A percentile compares a stretch with the other conserved stretches of the same genome.
Evolutionary conservation across 2,113 vertebrate genomes (phyloP).

Genomic region (Megaptera novaeangliae): DNA sequence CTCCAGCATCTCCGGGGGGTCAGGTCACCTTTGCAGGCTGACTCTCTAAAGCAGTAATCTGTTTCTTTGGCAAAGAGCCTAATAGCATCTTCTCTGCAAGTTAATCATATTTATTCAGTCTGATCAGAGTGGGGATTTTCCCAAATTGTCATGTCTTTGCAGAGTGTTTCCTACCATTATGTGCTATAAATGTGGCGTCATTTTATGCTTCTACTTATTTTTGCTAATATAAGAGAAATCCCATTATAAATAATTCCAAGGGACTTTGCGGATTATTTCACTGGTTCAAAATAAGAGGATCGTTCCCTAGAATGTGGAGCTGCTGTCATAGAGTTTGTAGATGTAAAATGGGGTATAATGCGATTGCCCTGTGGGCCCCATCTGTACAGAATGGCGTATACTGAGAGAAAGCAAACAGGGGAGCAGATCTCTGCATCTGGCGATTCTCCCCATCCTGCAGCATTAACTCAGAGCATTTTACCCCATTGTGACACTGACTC

Average conservation of each 20-base stretch:
- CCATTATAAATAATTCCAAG: neutral
- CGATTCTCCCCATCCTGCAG: neutral
- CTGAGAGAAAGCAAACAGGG: neutral
- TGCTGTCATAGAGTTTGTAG: neutral
- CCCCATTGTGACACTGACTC: slow-evolving; percentile 30
- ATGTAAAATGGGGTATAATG: neutral
- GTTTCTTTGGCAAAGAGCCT: neutral
- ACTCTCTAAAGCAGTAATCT: neutral
- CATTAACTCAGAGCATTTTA: neutral
- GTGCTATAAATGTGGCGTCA: neutral
- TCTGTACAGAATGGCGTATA: neutral
- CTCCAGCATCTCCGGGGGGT: neutral
- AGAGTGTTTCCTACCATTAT: neutral
- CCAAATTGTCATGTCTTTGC: neutral
- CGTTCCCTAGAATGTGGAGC: fast-evolving
- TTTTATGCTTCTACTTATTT: neutral
- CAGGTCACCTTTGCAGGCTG: neutral
- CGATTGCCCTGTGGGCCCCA: neutral
- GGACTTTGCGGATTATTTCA: neutral
- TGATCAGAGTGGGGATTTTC: neutral
- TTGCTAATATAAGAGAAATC: slow-evolving; percentile 1
- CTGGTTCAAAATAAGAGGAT: neutral
- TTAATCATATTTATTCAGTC: neutral
- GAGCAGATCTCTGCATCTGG: neutral
- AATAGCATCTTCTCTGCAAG: neutral